Conservation (phyloP, 2,113 vertebrate species). For the Rana temporaria region DNA sequence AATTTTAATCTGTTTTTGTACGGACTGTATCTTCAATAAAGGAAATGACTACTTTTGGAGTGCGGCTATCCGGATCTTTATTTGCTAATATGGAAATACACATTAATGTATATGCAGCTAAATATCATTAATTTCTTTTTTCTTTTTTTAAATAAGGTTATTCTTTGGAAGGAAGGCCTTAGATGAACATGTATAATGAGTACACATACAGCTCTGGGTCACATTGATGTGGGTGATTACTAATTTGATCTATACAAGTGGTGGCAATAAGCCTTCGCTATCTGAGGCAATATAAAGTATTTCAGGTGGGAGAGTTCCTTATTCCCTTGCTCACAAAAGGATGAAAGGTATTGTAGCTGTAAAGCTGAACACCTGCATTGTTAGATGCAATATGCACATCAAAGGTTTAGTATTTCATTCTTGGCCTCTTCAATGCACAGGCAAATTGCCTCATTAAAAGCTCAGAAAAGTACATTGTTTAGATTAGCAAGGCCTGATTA, state of each 20-base stretch:
- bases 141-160: not conserved
- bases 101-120: too few relatives aligned
- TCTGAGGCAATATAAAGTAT: slow-evolving; percentile 69
- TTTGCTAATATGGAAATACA: too few relatives aligned
- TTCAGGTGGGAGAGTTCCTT: slow-evolving; percentile 69
- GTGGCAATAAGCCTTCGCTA: slow-evolving; percentile 65
- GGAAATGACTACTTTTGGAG: too few relatives aligned
- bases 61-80: too few relatives aligned
- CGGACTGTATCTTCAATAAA: too few relatives aligned
- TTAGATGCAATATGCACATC: slow-evolving; percentile 84
- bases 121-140: too few relatives aligned
- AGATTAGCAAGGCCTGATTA: slow-evolving; percentile 81
- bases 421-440: slow-evolving; percentile 78
- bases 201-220: not conserved
- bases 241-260: slow-evolving; percentile 78
- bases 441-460: slow-evolving; percentile 86
- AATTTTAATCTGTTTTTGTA: too few relatives aligned
- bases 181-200: slow-evolving; percentile 31
- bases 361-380: slow-evolving; percentile 76
- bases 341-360: slow-evolving; percentile 78
- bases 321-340: slow-evolving; percentile 73
- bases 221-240: slow-evolving; percentile 44
- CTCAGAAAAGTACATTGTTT: slow-evolving; percentile 82
- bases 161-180: slow-evolving; percentile 36
- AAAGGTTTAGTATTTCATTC: slow-evolving; percentile 80